These are phyloP conservation scores for Noctua comes DNA, from an alignment of 2,888 invertebrate genomes.

Conservation along the genomic window DNA sequence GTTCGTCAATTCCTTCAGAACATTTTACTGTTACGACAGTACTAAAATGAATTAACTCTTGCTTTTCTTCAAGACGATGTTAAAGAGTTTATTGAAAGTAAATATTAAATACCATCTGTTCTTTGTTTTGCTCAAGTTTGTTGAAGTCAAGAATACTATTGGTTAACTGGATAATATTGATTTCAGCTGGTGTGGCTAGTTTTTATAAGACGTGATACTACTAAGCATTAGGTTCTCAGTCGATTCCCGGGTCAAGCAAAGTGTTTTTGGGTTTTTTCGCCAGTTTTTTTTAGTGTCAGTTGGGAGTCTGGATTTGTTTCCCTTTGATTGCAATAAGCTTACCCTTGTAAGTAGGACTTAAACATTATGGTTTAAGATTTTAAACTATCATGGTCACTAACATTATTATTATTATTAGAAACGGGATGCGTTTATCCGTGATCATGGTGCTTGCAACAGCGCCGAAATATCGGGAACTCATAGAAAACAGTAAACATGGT, in stretches of 20 bases:
- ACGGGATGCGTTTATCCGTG: too few relatives aligned
- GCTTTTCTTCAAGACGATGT: conserved; percentile 12
- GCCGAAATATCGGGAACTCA: too few relatives aligned
- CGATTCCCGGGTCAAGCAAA: not conserved
- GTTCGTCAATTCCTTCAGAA: conserved; percentile 28
- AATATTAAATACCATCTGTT: conserved; percentile 6
- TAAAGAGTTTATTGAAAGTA: conserved; percentile 29
- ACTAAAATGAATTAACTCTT: conserved; percentile 39
- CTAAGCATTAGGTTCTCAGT: not conserved
- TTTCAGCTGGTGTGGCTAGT: not conserved
- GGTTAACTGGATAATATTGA: not conserved
- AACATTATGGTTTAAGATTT: too few relatives aligned
- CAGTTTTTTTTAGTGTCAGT: not conserved
- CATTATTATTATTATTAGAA: too few relatives aligned
- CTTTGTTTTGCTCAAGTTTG: not conserved
- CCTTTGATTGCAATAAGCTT: not conserved
- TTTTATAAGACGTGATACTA: not conserved
- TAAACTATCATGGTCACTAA: too few relatives aligned
- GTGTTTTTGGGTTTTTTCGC: not conserved
- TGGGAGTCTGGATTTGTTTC: not conserved
- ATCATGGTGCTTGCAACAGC: too few relatives aligned
- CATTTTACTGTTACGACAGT: conserved; percentile 39
- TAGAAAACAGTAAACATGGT: too few relatives aligned
- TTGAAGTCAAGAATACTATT: not conserved
- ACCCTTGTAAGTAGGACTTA: not conserved